Evolutionary conservation across 2,888 invertebrate species (phyloP), one percentile per base, ranked within the genome.

Genomic region (Agrenia bidenticulata): DNA sequence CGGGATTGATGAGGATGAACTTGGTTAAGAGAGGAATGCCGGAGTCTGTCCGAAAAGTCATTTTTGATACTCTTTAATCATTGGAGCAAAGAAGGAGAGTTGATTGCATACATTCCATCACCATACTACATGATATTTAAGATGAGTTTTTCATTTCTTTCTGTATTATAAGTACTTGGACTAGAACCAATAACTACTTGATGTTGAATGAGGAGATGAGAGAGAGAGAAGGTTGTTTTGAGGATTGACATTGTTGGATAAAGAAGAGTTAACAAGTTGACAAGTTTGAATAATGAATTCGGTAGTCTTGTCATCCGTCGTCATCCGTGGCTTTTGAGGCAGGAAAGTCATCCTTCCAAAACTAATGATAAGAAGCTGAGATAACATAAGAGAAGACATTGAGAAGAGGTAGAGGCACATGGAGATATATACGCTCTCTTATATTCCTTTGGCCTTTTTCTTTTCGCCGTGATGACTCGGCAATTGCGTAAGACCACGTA

Each of bases 241-340:
- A 9, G 42, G 23, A 45, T 59, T 45, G 59, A 59, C 49, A 45
- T 60, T 7, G 50, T 41, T 50, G 26, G 26, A 27, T 23, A 49
- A 21, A 45, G 45, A 45, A 45, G 45, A 45, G 45, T 39, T 21
- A 50, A 50, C 32, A 37, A 45, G 57, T 63, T 63, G 63, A 67
- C 63, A 61, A 61, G 63, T 61, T 63, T 63, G 63, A 63, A 63
- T 63, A 67, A 67, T 63, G 67, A 59, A 66, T 66, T 56, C 63
- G 41, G 66, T 63, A 63, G 63, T 66, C 56, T 19, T 55, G 32
- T 32, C 32, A 11, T 55, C 45, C 45, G 19, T 19, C 45, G 45
- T 45, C 45, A 45, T 45, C 19, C 19, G 9, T 45, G 45, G 45
- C 45, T 5, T 19, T 17, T 19, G 19, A 17, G 19, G 45, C n/a